Evolutionary conservation across 2,888 invertebrate species (phyloP).

Genomic region (Anthophora plumipes): DNA sequence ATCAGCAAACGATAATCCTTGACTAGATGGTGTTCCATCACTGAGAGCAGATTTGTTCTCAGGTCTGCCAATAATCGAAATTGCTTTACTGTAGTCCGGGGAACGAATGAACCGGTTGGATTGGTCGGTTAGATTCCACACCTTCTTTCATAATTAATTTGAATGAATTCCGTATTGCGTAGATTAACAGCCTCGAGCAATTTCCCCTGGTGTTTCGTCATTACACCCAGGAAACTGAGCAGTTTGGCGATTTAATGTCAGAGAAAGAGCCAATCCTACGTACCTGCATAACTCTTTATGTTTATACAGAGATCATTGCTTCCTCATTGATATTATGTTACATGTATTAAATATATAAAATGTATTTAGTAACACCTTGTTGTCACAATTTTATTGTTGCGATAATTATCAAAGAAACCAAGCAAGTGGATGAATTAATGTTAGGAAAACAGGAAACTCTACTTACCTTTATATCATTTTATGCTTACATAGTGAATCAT

Average conservation of each 20-base stretch:
- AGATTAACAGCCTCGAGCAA: slow-evolving; percentile 38
- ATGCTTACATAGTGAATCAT: no score
- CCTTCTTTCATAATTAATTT: slow-evolving; percentile 82
- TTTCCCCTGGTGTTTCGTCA: slow-evolving; percentile 22
- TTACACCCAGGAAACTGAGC: not conserved
- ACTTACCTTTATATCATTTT: no score
- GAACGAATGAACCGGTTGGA: slow-evolving; percentile 81
- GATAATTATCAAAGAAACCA: no score
- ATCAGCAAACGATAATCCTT: slow-evolving; percentile 45
- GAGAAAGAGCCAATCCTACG: not conserved
- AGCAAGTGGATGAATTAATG: no score
- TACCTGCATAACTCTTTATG: not conserved
- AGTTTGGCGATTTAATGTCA: not conserved
- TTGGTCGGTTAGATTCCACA: slow-evolving; percentile 82
- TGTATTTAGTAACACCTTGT: no score
- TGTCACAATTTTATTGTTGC: no score
- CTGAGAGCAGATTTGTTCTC: slow-evolving; percentile 74
- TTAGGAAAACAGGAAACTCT: no score
- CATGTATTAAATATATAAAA: no score
- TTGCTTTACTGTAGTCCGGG: slow-evolving; percentile 70
- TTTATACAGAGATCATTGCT: not conserved
- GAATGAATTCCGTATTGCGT: slow-evolving; percentile 63
- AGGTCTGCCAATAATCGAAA: slow-evolving; percentile 74
- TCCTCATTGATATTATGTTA: no score
- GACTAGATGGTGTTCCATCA: slow-evolving; percentile 66